These are phyloP conservation scores for Aurelia sp. DNA, from an alignment of 30 jellyfish, hydroid and myxozoan genomes.

Conservation along the genomic window DNA sequence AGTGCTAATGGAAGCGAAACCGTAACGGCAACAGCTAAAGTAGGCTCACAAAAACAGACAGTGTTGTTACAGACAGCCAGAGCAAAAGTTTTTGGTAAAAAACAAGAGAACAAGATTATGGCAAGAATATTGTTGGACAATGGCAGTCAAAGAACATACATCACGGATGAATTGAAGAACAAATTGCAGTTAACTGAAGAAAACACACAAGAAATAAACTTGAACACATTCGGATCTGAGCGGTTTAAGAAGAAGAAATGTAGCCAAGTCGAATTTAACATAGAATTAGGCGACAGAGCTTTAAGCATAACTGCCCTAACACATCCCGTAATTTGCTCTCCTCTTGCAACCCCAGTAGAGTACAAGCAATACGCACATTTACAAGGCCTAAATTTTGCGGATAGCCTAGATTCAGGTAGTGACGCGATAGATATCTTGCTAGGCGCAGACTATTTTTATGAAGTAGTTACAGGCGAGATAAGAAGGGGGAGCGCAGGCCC, in stretches of 20 bases:
- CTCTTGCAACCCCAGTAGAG: not conserved
- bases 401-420: not conserved
- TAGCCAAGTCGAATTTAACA: conserved; percentile 20
- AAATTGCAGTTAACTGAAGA: conserved; percentile 22
- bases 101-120: not conserved
- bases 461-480: conserved; percentile 26
- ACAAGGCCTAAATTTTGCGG: conserved; percentile 11
- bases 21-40: conserved; percentile 20
- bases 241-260: conserved; percentile 16
- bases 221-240: conserved; percentile 59
- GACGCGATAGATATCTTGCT: conserved; percentile 17
- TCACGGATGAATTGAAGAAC: conserved; percentile 35
- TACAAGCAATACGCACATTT: conserved; percentile 18
- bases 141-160: conserved; percentile 67
- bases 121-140: conserved; percentile 38
- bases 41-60: not conserved
- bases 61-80: conserved; percentile 43
- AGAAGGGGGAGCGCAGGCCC: conserved; percentile 41
- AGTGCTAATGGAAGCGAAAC: conserved; percentile 9
- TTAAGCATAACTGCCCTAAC: not conserved
- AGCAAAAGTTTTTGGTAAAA: conserved; percentile 9
- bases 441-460: conserved; percentile 41
- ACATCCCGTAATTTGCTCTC: conserved; percentile 4
- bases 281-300: conserved; percentile 13
- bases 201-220: conserved; percentile 9